These are phyloP conservation scores for Mionectes macconnelli DNA, from an alignment of 2,113 vertebrate species.

Conservation along the genomic window DNA sequence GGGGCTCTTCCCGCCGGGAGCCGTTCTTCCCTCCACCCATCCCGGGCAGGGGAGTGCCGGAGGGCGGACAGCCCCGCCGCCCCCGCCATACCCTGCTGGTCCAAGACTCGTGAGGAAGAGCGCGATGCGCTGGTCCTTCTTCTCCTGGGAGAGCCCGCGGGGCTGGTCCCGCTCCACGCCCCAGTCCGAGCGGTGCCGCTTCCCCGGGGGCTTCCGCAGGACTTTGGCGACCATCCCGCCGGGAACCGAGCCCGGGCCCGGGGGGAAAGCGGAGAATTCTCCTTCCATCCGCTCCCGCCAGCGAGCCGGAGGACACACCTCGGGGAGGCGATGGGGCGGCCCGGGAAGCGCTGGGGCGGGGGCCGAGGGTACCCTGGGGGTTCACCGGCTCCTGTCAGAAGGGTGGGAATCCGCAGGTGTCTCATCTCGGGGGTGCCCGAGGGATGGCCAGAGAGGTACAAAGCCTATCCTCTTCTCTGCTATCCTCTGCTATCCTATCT, in stretches of 20 bases:
- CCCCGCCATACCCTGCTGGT: slow-evolving; percentile 76
- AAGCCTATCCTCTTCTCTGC: not conserved
- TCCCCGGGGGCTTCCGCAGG: not conserved
- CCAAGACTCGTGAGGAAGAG: slow-evolving; percentile 83
- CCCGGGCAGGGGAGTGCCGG: not conserved
- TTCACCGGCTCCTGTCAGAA: accelerated
- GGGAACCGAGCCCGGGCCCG: not conserved
- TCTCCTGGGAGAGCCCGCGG: not conserved
- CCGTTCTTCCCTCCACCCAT: not conserved
- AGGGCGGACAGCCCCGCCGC: no score
- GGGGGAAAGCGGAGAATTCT: not conserved
- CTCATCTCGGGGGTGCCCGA: not conserved
- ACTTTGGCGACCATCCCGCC: not conserved
- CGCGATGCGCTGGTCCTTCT: slow-evolving; percentile 53
- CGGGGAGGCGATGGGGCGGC: no score
- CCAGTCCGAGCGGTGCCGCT: slow-evolving; percentile 3
- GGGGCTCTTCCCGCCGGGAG: not conserved
- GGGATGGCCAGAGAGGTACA: accelerated
- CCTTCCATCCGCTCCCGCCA: no score
- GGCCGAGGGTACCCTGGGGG: accelerated
- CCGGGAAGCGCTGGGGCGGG: accelerated
- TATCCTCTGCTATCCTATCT: no score
- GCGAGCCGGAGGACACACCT: not conserved
- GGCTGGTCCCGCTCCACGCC: slow-evolving; percentile 4
- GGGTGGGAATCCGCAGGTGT: accelerated